phyloP scores from a whole-genome alignment of 2,113 vertebrate species.

The Raja brachyura region DNA sequence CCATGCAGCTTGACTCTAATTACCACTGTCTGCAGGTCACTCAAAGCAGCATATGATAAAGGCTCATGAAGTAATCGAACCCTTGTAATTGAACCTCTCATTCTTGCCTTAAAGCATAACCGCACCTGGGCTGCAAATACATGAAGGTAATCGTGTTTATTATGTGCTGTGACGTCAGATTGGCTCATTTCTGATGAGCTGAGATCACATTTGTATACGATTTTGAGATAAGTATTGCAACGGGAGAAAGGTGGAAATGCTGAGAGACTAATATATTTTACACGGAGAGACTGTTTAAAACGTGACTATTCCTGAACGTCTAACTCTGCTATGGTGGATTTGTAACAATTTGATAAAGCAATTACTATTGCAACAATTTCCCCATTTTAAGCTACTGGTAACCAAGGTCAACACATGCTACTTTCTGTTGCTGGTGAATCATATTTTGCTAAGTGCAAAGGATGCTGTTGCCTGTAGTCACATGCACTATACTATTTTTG shows the following conservation, averaged over 20 bases:
- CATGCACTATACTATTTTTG: background rate
- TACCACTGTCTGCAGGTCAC: too few species aligned
- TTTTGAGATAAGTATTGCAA: background rate
- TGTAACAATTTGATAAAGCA: background rate
- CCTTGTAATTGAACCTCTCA: too few species aligned
- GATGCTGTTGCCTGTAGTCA: constrained; percentile 14
- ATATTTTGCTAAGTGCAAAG: background rate
- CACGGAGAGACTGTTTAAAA: background rate
- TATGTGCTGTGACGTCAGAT: background rate
- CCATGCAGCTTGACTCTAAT: too few species aligned
- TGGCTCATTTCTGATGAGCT: background rate
- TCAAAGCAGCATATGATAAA: too few species aligned
- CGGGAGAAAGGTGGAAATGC: background rate
- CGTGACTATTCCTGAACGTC: background rate
- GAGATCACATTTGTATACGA: background rate
- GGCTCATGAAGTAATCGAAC: too few species aligned
- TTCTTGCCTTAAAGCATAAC: too few species aligned
- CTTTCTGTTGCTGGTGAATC: background rate
- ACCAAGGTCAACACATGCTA: background rate
- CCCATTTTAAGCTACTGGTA: background rate
- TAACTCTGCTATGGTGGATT: background rate
- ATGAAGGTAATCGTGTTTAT: background rate
- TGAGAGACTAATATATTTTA: background rate
- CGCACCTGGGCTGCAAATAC: background rate
- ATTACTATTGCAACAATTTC: background rate